These are phyloP conservation scores for Blastobasis lacticolella DNA, from an alignment of 2,888 invertebrate genomes.

Conservation along the genomic window DNA sequence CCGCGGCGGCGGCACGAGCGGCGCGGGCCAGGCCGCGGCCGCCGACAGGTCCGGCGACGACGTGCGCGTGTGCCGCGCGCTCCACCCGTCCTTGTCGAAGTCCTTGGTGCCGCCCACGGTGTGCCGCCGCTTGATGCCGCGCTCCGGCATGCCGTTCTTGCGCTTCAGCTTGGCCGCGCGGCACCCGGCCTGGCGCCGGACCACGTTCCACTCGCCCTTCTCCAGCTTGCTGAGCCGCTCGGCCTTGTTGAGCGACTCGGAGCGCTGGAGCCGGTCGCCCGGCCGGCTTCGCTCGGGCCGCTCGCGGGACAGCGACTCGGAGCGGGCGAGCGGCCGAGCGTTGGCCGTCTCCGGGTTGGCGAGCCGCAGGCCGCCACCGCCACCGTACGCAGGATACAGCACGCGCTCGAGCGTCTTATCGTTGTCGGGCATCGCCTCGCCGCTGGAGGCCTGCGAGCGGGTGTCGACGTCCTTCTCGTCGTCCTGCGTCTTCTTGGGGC, in stretches of 20 bases:
- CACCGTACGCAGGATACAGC: constrained; percentile 20
- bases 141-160: constrained; percentile 85
- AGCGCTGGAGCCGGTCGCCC: constrained; percentile 38
- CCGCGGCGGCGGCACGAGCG: constrained; percentile 44
- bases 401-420: constrained; percentile 36
- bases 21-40: constrained; percentile 39
- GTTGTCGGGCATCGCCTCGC: constrained; percentile 53
- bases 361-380: constrained; percentile 10
- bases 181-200: constrained; percentile 73
- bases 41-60: constrained; percentile 74
- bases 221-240: constrained; percentile 75
- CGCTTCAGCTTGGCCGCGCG: constrained; percentile 79
- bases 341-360: constrained; percentile 31
- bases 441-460: constrained; percentile 73
- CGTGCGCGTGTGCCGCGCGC: constrained; percentile 75
- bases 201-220: constrained; percentile 81
- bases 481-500: constrained; percentile 67
- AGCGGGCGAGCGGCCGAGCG: constrained; percentile 55
- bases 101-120: constrained; percentile 96
- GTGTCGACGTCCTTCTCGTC: constrained; percentile 87
- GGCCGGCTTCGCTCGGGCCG: constrained; percentile 62
- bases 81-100: constrained; percentile 77
- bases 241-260: constrained; percentile 40
- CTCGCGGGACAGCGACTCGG: constrained; percentile 77
- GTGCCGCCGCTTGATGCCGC: constrained; percentile 90